A percentile compares a stretch with the other conserved stretches of the same genome.
Evolutionary conservation across 2,888 invertebrate genomes (phyloP).

Genomic region (Acanthococcus lagerstroemiae): DNA sequence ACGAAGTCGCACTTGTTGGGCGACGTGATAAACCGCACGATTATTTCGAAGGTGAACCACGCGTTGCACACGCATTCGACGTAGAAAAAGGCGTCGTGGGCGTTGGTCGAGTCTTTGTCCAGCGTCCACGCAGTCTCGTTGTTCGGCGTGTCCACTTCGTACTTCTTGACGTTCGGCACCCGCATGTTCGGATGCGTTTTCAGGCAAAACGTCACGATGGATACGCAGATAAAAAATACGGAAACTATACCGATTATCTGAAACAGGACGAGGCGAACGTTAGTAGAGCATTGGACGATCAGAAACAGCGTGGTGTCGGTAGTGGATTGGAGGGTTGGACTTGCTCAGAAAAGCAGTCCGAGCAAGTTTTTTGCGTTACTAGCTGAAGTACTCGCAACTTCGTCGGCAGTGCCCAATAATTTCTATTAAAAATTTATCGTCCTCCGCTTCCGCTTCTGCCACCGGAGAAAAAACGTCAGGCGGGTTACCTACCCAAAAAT

Average conservation of each 20-base stretch:
- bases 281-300: too few relatives aligned
- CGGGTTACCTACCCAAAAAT: too few relatives aligned
- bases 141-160: conserved; percentile 63
- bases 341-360: too few relatives aligned
- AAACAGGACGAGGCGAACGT: conserved; percentile 42
- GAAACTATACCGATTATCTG: conserved; percentile 97
- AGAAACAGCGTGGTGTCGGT: too few relatives aligned
- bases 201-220: conserved; percentile 97
- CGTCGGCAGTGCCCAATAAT: too few relatives aligned
- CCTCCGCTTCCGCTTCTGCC: too few relatives aligned
- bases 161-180: conserved; percentile 75
- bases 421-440: too few relatives aligned
- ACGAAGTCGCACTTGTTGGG: conserved; percentile 84
- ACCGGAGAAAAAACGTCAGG: too few relatives aligned
- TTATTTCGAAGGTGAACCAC: conserved; percentile 97
- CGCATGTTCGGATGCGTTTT: conserved; percentile 99
- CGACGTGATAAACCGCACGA: conserved; percentile 82
- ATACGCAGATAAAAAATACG: conserved; percentile 98
- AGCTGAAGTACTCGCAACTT: too few relatives aligned
- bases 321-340: too few relatives aligned
- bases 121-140: conserved; percentile 70
- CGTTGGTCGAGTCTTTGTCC: conserved; percentile 87
- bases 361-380: too few relatives aligned
- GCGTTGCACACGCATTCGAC: conserved; percentile 97
- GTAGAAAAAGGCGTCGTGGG: conserved; percentile 95